Conservation (phyloP, 2,113 vertebrate genomes). For the Dipodomys spectabilis region DNA sequence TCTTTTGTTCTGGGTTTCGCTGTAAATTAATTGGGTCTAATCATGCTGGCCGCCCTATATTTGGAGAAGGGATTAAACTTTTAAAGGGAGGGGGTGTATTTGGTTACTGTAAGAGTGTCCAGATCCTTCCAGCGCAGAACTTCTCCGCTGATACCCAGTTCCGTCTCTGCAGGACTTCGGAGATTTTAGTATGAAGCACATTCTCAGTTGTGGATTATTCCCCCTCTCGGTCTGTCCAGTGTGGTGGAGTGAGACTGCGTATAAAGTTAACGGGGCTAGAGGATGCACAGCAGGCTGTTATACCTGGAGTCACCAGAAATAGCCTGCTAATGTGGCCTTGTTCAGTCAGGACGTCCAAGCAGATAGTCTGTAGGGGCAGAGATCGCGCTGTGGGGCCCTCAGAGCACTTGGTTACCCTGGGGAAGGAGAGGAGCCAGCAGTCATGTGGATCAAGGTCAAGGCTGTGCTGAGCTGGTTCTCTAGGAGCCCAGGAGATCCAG, state of each 20-base stretch:
- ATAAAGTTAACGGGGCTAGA: no score
- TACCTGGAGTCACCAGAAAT: not conserved
- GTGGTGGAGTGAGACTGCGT: not conserved
- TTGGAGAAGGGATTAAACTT: slow-evolving; percentile 29
- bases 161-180: not conserved
- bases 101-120: not conserved
- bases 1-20: slow-evolving; percentile 67
- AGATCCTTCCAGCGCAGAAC: not conserved
- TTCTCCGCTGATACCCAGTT: not conserved
- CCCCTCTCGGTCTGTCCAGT: not conserved
- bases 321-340: not conserved
- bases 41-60: slow-evolving; percentile 32
- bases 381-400: not conserved
- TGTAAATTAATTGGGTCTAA: slow-evolving; percentile 61
- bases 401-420: slow-evolving; percentile 63
- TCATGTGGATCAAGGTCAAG: slow-evolving; percentile 53
- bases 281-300: not conserved
- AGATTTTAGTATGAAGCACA: not conserved
- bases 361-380: not conserved
- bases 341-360: not conserved
- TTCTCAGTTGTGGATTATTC: not conserved
- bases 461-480: slow-evolving; percentile 71
- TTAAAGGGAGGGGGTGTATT: slow-evolving; percentile 19
- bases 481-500: slow-evolving; percentile 74
- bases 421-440: slow-evolving; percentile 33